phyloP scores from a whole-genome alignment of 2,113 vertebrate species.

The Lamprologus sp. region DNA sequence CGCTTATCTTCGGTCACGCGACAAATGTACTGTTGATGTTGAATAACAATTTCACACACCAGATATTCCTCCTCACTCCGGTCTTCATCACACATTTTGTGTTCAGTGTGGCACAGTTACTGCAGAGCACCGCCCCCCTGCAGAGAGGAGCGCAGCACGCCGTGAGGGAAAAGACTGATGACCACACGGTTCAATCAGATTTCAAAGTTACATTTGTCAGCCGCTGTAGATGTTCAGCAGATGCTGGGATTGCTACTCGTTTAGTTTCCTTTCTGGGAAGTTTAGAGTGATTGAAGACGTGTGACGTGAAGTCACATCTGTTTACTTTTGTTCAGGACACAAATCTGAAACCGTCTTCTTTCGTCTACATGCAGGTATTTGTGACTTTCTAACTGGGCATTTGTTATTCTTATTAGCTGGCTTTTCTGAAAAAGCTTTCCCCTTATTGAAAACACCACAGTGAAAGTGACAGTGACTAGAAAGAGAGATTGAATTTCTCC shows the following conservation, averaged over 20 bases:
- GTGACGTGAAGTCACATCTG: not conserved
- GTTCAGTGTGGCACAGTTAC: not conserved
- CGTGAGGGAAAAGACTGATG: not conserved
- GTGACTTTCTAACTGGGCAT: not conserved
- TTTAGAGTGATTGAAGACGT: not conserved
- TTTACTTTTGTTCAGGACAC: not conserved
- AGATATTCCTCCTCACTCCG: not conserved
- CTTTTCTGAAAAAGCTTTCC: not conserved
- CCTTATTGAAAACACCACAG: not conserved
- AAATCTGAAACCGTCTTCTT: rapidly evolving
- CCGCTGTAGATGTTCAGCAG: not conserved
- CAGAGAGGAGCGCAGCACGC: not conserved
- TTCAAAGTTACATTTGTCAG: not conserved
- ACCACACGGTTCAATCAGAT: not conserved
- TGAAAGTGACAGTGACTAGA: not conserved
- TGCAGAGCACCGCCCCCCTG: not conserved
- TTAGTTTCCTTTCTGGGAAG: rapidly evolving
- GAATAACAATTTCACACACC: not conserved
- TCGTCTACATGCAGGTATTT: rapidly evolving
- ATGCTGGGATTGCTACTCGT: not conserved
- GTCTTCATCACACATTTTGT: not conserved
- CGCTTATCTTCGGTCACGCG: not conserved
- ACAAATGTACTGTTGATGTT: not conserved
- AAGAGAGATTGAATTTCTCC: rapidly evolving
- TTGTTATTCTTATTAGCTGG: not conserved